Conservation (phyloP, 2,888 invertebrate species). For the Cryptophagus acutangulus region DNA sequence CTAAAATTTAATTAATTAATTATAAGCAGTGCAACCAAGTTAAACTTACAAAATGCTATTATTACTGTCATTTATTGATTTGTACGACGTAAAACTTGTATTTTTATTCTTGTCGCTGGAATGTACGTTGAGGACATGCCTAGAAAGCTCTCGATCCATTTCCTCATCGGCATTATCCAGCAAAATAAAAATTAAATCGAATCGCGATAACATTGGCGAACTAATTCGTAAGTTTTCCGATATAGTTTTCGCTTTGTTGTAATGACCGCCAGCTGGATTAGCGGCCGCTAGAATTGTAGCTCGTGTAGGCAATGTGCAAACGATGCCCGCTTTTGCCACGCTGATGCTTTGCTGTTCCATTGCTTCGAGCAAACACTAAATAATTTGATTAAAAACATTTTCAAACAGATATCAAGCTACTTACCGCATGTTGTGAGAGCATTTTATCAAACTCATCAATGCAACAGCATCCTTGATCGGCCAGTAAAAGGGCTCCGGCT, state of each 20-base stretch:
- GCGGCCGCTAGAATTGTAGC: slow-evolving; percentile 88
- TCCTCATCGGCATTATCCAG: slow-evolving; percentile 80
- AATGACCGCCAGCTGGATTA: slow-evolving; percentile 86
- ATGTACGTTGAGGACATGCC: slow-evolving; percentile 78
- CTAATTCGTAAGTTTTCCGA: slow-evolving; percentile 85
- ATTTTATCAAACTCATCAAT: slow-evolving; percentile 97
- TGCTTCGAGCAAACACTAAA: slow-evolving; percentile 76
- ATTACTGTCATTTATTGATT: slow-evolving; percentile 2
- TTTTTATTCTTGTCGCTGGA: slow-evolving; percentile 43
- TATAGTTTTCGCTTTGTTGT: slow-evolving; percentile 81
- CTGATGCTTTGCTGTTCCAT: slow-evolving; percentile 93
- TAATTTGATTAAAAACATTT: too few species aligned
- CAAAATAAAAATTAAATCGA: slow-evolving; percentile 88
- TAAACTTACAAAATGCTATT: too few species aligned
- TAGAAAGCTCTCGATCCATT: slow-evolving; percentile 70
- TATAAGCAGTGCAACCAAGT: too few species aligned
- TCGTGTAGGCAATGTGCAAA: slow-evolving; percentile 74
- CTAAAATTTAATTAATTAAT: slow-evolving; percentile 48
- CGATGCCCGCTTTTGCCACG: slow-evolving; percentile 84
- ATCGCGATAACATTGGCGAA: slow-evolving; percentile 80
- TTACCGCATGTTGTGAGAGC: slow-evolving; percentile 65
- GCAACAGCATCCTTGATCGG: slow-evolving; percentile 85
- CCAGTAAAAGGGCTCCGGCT: slow-evolving; percentile 81
- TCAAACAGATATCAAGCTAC: slow-evolving; percentile 12
- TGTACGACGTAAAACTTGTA: slow-evolving; percentile 3